phyloP scores from a whole-genome alignment of 2,113 vertebrate genomes.

The Vicugna pacos region DNA sequence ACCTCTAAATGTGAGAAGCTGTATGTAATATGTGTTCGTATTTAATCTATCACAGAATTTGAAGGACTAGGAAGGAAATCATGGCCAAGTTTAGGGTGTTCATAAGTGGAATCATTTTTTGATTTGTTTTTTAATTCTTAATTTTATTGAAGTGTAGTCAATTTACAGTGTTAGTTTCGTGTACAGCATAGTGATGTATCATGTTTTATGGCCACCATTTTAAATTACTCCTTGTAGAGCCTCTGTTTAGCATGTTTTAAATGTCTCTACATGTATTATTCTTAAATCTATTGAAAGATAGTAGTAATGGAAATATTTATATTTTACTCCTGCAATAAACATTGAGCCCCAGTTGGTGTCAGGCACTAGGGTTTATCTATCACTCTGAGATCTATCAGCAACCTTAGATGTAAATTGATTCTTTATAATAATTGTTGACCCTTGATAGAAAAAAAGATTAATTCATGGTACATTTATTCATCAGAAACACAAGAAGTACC shows the following conservation, averaged over 20 bases:
- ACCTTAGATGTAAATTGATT: slow-evolving; percentile 28
- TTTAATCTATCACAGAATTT: slow-evolving; percentile 27
- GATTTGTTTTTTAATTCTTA: too few relatives aligned
- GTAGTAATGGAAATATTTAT: slow-evolving; percentile 42
- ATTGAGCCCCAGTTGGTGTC: neutral
- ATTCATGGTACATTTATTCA: slow-evolving; percentile 32
- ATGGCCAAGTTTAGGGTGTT: neutral
- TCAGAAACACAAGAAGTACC: neutral
- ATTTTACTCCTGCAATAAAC: slow-evolving; percentile 48
- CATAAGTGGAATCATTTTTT: neutral
- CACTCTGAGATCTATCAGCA: slow-evolving; percentile 13
- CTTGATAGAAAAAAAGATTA: neutral
- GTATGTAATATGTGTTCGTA: neutral
- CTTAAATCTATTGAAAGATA: slow-evolving; percentile 41
- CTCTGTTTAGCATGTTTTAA: slow-evolving; percentile 3
- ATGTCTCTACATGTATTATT: slow-evolving; percentile 34
- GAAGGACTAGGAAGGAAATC: neutral
- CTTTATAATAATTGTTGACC: slow-evolving; percentile 45
- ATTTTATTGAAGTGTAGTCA: too few relatives aligned
- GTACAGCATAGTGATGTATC: neutral
- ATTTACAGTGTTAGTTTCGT: too few relatives aligned
- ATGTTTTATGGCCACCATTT: neutral
- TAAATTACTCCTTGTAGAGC: neutral
- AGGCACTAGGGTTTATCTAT: slow-evolving; percentile 19
- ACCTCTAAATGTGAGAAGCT: neutral